Base-by-base conservation (phyloP, 2,888 invertebrate species). In the Elysia crispata region DNA sequence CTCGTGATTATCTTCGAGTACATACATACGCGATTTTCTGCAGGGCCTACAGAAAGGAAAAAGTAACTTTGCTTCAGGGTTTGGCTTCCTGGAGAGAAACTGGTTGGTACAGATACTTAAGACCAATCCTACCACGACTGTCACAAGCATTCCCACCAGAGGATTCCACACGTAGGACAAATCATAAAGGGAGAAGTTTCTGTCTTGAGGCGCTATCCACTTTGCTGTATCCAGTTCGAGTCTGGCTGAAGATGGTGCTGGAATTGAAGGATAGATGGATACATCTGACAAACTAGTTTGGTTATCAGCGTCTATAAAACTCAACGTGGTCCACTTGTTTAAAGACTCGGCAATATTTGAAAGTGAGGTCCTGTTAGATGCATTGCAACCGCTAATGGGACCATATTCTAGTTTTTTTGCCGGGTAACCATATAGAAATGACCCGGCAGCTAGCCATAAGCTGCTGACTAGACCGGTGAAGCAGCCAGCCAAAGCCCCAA, bases 101-200 rank as follows among this genome's bases (percentile, higher is more conserved):
- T 3, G 5, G 11, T 41, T 41, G 41, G 41, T 41, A 11, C 3
- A 3, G 41, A 41, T 11, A 41, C 41, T 41, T 6, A 41, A 3
- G 41, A 3, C 11, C 41, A 41, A 11, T 6, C 41, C 41, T 41
- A 41, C 41, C 41, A 41, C 5, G 20, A 82, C 18, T 1, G 41
- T 80, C 28, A 31, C n/a, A 8, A 75, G 1, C 13, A 82, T 8
- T 1, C 82, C 82, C 18, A 77, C 62, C 8, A 66, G 8, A 20
- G 80, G 80, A 0, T 69, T 5, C 82, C 82, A 82, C 70, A 80
- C 60, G 30, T 82, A 82, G 13, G 82, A 82, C 18, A 82, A 18
- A 28, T 82, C 80, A 49, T 82, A 82, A 30, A 82, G 25, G 1
- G 77, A 76, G 49, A 82, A 80, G 1, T 41, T 41, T 0, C 41